These are phyloP conservation scores for Zelleria hepariella DNA, from an alignment of 2,888 invertebrate genomes.

Conservation along the genomic window DNA sequence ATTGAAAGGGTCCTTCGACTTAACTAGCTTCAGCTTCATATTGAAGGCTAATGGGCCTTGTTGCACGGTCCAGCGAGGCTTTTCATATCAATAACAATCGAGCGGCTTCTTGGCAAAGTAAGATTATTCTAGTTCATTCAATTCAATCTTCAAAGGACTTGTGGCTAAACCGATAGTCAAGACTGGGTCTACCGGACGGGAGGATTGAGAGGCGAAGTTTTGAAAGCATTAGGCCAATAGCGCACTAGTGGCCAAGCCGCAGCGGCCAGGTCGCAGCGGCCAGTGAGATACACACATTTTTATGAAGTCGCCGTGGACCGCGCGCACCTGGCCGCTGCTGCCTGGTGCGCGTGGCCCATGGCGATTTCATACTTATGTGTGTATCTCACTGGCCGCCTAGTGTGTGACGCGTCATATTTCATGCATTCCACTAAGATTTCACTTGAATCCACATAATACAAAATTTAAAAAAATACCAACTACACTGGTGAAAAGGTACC, in stretches of 20 bases:
- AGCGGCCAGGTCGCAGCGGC: no score
- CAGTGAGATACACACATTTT: no score
- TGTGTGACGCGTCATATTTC: not conserved
- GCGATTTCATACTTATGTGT: no score
- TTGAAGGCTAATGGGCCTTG: not conserved
- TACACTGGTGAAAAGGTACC: no score
- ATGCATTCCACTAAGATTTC: no score
- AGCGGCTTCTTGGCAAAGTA: not conserved
- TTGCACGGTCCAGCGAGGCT: not conserved
- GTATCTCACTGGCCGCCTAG: not conserved
- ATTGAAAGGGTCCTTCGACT: not conserved
- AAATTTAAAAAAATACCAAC: no score
- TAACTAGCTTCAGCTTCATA: not conserved
- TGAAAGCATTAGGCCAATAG: no score
- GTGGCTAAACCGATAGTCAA: not conserved
- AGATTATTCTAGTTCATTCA: not conserved
- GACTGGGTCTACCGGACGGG: no score
- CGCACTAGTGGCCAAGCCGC: no score
- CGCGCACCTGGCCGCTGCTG: not conserved
- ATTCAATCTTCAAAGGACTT: not conserved
- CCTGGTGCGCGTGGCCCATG: no score
- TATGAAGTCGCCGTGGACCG: not conserved
- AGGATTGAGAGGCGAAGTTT: no score
- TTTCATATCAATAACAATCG: not conserved
- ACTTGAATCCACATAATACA: no score